Conservation (phyloP, 2,888 invertebrate genomes). For the Cynaeus angustus region DNA sequence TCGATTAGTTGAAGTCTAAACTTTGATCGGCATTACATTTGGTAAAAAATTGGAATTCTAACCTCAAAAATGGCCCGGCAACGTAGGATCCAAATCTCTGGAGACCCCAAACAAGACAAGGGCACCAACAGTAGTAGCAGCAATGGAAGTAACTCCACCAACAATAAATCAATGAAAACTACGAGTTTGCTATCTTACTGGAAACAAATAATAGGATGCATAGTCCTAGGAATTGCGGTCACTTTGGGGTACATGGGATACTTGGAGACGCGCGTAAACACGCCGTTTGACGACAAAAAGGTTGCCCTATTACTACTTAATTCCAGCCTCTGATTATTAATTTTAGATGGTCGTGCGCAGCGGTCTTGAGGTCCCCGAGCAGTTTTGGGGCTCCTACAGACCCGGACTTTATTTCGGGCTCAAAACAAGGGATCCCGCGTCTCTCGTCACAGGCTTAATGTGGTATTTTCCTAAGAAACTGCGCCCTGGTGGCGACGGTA, state of each 20-base stretch:
- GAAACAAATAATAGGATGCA: slow-evolving; percentile 77
- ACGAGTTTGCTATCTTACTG: slow-evolving; percentile 69
- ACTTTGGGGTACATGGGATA: slow-evolving; percentile 88
- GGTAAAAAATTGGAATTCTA: background rate
- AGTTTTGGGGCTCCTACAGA: slow-evolving; percentile 96
- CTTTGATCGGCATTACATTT: background rate
- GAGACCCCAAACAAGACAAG: slow-evolving; percentile 59
- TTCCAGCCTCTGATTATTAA: background rate
- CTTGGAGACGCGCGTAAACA: slow-evolving; percentile 90
- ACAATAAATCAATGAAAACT: slow-evolving; percentile 57
- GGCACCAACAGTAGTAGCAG: slow-evolving; percentile 69
- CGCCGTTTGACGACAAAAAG: slow-evolving; percentile 86
- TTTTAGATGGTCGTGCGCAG: slow-evolving; percentile 79
- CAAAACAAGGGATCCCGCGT: slow-evolving; percentile 91
- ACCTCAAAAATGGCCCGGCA: slow-evolving; percentile 52
- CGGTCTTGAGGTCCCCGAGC: slow-evolving; percentile 83
- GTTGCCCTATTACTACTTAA: slow-evolving; percentile 66
- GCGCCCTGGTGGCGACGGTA: slow-evolving; percentile 82
- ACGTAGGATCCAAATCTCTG: slow-evolving; percentile 30
- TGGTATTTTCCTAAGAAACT: slow-evolving; percentile 90
- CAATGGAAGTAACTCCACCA: slow-evolving; percentile 68
- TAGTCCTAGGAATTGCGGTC: slow-evolving; percentile 81
- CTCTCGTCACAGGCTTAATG: slow-evolving; percentile 95
- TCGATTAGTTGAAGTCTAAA: background rate
- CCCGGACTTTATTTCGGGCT: slow-evolving; percentile 93